A percentile compares a stretch with the other conserved stretches of the same genome.
Conservation (phyloP, 2,888 invertebrate genomes). For the Tipula unca region DNA sequence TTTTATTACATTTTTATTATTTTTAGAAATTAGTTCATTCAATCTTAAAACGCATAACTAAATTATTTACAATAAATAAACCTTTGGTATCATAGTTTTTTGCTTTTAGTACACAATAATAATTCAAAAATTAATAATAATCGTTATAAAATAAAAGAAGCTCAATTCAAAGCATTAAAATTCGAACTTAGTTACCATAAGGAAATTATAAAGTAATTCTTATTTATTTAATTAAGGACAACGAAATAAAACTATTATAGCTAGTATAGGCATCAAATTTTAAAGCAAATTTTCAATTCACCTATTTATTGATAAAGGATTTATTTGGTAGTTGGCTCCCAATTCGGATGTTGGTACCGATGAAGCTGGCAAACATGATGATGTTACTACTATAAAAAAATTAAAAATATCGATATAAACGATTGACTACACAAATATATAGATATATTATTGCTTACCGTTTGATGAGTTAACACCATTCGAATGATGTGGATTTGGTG, state of each 20-base stretch:
- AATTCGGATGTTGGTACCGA: neutral
- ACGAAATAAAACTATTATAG: neutral
- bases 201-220: neutral
- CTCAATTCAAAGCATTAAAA: no score
- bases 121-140: neutral
- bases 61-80: no score
- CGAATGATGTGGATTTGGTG: conserved; percentile 27
- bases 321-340: conserved; percentile 17
- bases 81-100: no score
- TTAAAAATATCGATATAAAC: neutral
- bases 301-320: conserved; percentile 16
- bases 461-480: conserved; percentile 14
- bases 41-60: no score
- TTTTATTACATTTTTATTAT: no score
- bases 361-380: neutral
- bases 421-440: neutral
- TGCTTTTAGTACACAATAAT: no score
- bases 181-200: no score
- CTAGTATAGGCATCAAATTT: neutral
- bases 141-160: no score
- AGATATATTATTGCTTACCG: neutral
- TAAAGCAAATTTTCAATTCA: conserved; percentile 21
- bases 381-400: neutral
- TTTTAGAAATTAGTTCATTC: no score
- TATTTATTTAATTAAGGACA: neutral